Conservation (phyloP, 2,797 vertebrate genomes). For the Acanthopagrus latus region DNA sequence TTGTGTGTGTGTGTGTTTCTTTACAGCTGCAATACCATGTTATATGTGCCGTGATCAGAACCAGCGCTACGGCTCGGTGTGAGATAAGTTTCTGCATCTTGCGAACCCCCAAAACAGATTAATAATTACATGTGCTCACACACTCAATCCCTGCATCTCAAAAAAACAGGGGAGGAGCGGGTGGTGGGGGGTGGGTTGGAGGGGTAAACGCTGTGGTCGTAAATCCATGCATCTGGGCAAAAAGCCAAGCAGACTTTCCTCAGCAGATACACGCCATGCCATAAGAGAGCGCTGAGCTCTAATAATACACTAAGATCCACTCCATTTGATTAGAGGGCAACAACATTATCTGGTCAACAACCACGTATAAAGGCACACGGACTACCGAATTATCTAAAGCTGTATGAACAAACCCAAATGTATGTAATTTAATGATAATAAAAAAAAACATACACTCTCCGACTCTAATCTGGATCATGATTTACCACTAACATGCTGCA, state of each 20-base stretch:
- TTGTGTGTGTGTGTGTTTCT: conserved; percentile 4
- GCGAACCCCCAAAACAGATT: neutral
- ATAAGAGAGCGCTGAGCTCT: conserved; percentile 60
- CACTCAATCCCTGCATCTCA: conserved; percentile 12
- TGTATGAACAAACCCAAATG: conserved; percentile 45
- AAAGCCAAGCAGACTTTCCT: conserved; percentile 78
- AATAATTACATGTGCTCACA: conserved; percentile 28
- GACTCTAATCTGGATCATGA: conserved; percentile 59
- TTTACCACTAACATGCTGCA: conserved; percentile 35
- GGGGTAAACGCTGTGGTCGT: conserved; percentile 55
- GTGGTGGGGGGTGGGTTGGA: conserved; percentile 1
- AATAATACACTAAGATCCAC: conserved; percentile 73
- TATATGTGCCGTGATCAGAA: conserved; percentile 17
- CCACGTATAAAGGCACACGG: conserved; percentile 53
- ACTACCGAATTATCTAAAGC: conserved; percentile 46
- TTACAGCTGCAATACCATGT: conserved; percentile 7
- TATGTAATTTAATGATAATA: conserved; percentile 28
- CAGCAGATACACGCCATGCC: conserved; percentile 70
- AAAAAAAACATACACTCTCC: conserved; percentile 36
- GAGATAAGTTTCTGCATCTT: conserved; percentile 7
- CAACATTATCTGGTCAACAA: conserved; percentile 65
- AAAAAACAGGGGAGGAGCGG: conserved; percentile 46
- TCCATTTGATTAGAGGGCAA: conserved; percentile 71
- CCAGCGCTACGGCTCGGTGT: neutral
- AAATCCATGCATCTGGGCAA: conserved; percentile 82